Conservation (phyloP, 2,888 invertebrate species). For the Drosophila paucipuncta region DNA sequence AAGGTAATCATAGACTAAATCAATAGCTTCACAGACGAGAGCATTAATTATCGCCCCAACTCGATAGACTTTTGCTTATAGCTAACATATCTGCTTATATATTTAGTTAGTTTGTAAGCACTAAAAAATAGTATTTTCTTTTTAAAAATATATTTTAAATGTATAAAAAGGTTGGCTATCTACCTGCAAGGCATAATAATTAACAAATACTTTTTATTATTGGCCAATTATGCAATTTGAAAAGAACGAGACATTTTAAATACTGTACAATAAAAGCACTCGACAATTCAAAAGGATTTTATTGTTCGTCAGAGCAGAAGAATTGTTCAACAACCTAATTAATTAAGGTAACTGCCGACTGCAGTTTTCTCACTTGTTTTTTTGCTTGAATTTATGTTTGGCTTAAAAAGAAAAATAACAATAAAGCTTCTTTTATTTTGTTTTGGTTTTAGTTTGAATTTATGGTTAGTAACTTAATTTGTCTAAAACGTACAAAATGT, state of each 20-base stretch:
- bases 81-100: background rate
- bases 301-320: background rate
- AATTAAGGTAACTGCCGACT: background rate
- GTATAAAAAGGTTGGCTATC: background rate
- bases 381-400: background rate
- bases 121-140: background rate
- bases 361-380: background rate
- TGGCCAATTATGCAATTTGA: background rate
- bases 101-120: background rate
- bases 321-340: background rate
- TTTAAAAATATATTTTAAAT: no score
- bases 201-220: background rate
- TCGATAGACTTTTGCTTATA: background rate
- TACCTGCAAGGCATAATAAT: background rate
- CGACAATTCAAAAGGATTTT: no score
- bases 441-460: background rate
- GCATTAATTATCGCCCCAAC: background rate
- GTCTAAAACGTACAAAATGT: no score
- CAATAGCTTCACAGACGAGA: background rate
- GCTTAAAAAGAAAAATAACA: no score
- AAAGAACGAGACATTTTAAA: background rate
- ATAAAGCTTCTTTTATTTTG: no score
- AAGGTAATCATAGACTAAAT: constrained; percentile 28
- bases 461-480: background rate
- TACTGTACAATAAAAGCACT: background rate